phyloP scores from a whole-genome alignment of 1,140 invertebrate genomes.

The Platyscapa corneri region DNA sequence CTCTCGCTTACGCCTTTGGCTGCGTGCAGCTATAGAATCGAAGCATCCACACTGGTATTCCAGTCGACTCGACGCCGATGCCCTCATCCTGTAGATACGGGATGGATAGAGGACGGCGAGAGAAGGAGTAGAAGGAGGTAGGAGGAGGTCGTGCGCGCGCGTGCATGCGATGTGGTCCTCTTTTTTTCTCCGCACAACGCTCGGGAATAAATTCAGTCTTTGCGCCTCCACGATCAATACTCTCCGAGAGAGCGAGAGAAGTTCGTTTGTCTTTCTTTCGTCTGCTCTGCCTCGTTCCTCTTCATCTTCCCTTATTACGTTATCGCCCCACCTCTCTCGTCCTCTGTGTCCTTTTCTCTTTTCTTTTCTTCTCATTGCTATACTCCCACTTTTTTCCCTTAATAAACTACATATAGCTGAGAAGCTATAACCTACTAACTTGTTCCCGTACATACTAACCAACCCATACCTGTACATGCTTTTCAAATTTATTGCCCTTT shows the following conservation, averaged over 20 bases:
- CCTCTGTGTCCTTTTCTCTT: not conserved
- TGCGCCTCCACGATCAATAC: constrained; percentile 17
- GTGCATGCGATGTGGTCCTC: constrained; percentile 19
- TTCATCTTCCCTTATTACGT: constrained; percentile 39
- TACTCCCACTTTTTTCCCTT: not conserved
- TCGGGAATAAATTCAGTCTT: not conserved
- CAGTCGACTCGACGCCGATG: not conserved
- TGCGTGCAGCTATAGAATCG: not conserved
- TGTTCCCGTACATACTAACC: not conserved
- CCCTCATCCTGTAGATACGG: constrained; percentile 6
- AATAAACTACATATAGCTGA: not conserved
- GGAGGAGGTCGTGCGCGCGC: not conserved
- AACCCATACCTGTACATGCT: not conserved
- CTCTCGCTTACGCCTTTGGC: not conserved
- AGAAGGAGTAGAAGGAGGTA: not conserved
- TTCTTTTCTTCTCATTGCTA: not conserved
- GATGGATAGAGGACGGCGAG: not conserved
- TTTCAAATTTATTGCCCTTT: not conserved
- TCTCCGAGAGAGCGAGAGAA: not conserved
- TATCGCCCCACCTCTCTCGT: not conserved
- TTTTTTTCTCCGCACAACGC: not conserved
- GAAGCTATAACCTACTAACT: not conserved
- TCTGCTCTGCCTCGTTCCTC: not conserved
- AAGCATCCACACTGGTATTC: not conserved
- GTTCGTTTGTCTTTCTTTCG: no score